A percentile compares a stretch with the other conserved stretches of the same genome.
Conservation (phyloP, 2,797 vertebrate genomes). For the Trachurus trachurus region DNA sequence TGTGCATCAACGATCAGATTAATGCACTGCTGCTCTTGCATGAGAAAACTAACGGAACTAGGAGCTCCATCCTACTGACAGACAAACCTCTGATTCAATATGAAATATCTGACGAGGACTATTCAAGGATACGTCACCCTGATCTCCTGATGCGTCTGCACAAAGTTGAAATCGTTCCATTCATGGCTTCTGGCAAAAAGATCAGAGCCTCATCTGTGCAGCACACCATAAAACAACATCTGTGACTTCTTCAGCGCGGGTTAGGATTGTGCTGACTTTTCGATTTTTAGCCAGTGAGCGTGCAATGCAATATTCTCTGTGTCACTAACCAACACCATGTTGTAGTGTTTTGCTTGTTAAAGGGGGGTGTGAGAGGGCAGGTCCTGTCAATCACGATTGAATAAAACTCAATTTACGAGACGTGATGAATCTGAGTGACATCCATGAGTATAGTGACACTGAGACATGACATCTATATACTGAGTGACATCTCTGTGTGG, state of each 20-base stretch:
- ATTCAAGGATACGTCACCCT: background rate
- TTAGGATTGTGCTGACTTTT: background rate
- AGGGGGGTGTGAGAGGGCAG: too few species aligned
- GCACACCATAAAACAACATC: slow-evolving; percentile 10
- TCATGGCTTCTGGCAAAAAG: background rate
- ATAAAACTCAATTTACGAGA: slow-evolving; percentile 3
- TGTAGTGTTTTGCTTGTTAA: background rate
- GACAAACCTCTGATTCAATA: too few species aligned
- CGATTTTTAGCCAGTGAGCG: background rate
- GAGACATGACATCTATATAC: background rate
- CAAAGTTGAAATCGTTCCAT: background rate
- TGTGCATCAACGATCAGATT: slow-evolving; percentile 27
- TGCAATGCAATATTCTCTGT: background rate
- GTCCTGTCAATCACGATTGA: background rate
- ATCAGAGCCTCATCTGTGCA: slow-evolving; percentile 31
- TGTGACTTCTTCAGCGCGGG: background rate
- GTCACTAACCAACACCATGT: background rate
- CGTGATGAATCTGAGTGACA: background rate
- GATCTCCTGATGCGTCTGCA: background rate
- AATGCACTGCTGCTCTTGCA: slow-evolving; percentile 14
- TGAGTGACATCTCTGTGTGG: background rate
- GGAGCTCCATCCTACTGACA: too few species aligned
- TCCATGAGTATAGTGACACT: slow-evolving; percentile 13
- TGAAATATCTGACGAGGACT: background rate
- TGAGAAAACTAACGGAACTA: background rate